A percentile compares a stretch with the other conserved stretches of the same genome.
Conservation (phyloP, 2,888 invertebrate species). For the Morinoia aosen region DNA sequence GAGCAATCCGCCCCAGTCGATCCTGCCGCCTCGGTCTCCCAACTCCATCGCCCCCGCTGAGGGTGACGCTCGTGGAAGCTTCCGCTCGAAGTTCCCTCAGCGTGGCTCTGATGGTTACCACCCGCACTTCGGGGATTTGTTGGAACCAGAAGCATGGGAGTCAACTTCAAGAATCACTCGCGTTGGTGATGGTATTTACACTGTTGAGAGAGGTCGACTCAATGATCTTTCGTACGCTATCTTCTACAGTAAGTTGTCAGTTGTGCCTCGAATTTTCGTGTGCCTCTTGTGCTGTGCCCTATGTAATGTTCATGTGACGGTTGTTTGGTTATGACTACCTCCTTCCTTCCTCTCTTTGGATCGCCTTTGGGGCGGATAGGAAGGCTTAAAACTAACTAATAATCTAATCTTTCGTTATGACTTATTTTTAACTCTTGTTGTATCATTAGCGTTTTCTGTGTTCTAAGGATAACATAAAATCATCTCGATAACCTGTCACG, state of each 20-base stretch:
- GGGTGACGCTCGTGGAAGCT: background rate
- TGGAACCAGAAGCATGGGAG: background rate
- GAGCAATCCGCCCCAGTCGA: background rate
- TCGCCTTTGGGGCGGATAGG: background rate
- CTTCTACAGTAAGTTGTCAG: conserved; percentile 38
- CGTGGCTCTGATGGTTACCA: conserved; percentile 8
- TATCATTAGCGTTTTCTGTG: background rate
- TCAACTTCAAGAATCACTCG: background rate
- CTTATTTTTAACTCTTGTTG: background rate
- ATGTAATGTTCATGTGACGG: background rate
- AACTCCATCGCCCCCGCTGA: background rate
- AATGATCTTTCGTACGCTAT: background rate
- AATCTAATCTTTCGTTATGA: background rate
- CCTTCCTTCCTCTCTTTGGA: background rate
- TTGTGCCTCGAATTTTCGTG: background rate
- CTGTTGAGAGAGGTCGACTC: background rate
- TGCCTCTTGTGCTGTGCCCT: background rate
- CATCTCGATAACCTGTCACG: no score
- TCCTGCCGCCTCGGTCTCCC: background rate
- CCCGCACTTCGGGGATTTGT: background rate
- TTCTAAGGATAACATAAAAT: background rate
- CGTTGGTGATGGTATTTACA: background rate
- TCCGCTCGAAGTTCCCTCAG: conserved; percentile 16
- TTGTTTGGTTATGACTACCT: background rate
- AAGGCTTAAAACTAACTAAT: no score